Conservation (phyloP, 2,888 invertebrate species). For the Chymomyza fuscimana region DNA sequence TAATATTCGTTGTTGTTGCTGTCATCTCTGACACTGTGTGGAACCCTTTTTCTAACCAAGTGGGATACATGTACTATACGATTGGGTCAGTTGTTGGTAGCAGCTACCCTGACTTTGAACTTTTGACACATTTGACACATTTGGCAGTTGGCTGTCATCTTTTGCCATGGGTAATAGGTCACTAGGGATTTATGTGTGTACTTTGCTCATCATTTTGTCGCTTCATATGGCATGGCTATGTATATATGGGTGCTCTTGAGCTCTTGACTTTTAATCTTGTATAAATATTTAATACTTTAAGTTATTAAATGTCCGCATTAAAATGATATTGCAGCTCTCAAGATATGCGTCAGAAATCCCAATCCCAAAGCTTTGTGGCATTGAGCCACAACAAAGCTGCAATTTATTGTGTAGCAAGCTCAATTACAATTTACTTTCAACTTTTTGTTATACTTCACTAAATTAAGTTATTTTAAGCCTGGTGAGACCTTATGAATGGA, state of each 20-base stretch:
- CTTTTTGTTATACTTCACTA: not conserved
- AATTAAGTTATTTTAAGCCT: not conserved
- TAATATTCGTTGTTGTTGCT: conserved; percentile 20
- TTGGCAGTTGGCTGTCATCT: conserved; percentile 62
- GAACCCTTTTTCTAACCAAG: conserved; percentile 42
- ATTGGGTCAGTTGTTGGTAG: conserved; percentile 26
- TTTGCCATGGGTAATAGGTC: conserved; percentile 56
- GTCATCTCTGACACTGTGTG: conserved; percentile 13
- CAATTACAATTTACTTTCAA: not conserved
- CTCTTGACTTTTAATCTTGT: conserved; percentile 1
- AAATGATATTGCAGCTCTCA: not conserved
- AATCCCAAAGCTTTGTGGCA: not conserved
- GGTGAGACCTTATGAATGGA: not conserved
- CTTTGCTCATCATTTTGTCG: not conserved
- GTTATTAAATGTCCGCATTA: conserved; percentile 25
- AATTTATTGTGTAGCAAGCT: not conserved
- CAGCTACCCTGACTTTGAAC: conserved; percentile 57
- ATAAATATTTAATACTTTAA: conserved; percentile 45
- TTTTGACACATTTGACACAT: conserved; percentile 70
- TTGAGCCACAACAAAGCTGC: conserved; percentile 2
- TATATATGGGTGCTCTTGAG: not conserved
- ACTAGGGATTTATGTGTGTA: conserved; percentile 42
- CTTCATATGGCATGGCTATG: no score
- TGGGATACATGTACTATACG: not conserved
- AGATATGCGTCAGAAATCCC: not conserved